Conservation (phyloP, 2,113 vertebrate species). For the Balaeniceps rex region DNA sequence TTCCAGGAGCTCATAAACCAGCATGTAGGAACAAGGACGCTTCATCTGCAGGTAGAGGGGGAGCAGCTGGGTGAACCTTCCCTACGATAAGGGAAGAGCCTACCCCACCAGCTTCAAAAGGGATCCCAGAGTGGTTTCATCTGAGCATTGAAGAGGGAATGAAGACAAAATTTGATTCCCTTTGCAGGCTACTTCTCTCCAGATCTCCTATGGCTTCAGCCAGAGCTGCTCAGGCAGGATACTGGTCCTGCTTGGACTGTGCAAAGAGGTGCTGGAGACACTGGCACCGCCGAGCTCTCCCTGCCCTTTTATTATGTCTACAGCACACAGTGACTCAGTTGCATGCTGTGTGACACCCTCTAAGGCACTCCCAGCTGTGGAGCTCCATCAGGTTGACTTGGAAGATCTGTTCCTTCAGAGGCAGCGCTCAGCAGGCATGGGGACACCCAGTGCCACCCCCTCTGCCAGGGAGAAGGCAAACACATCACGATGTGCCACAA, state of each 20-base stretch:
- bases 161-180: not conserved
- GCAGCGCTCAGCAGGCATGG: not conserved
- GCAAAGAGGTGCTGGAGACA: not conserved
- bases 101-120: not conserved
- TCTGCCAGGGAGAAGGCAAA: fast-evolving
- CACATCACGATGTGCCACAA: fast-evolving
- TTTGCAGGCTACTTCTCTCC: not conserved
- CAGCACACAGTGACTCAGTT: not conserved
- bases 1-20: not conserved
- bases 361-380: not conserved
- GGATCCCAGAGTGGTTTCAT: not conserved
- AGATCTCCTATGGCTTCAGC: not conserved
- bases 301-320: not conserved
- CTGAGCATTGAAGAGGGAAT: not conserved
- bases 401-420: not conserved
- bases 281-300: fast-evolving
- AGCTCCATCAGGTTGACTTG: not conserved
- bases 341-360: not conserved
- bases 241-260: not conserved
- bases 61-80: not conserved
- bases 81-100: not conserved
- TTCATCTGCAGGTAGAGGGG: not conserved
- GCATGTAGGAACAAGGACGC: fast-evolving
- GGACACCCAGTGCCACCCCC: not conserved
- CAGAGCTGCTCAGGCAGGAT: not conserved